Percentiles rank a stretch among this genome's conserved stretches.
These are phyloP conservation scores for Oreochromis mossambicus DNA, from an alignment of 2,797 vertebrate species.

Conservation along the genomic window DNA sequence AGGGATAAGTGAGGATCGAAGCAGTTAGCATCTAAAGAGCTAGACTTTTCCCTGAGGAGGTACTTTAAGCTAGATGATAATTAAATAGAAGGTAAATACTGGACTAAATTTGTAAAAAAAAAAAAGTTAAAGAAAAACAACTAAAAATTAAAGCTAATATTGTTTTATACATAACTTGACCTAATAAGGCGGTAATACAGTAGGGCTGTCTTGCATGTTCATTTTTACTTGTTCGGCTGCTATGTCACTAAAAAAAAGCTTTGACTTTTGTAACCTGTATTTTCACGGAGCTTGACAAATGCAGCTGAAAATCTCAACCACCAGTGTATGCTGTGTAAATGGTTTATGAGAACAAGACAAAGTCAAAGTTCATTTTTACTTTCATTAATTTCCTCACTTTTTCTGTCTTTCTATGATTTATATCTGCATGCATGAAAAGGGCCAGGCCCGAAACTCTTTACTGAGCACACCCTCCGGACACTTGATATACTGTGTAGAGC, in stretches of 20 bases:
- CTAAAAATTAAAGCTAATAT: background rate
- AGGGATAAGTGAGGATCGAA: background rate
- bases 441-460: conserved; percentile 13
- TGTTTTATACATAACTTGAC: background rate
- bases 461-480: conserved; percentile 26
- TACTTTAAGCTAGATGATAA: background rate
- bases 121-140: background rate
- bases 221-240: background rate
- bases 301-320: background rate
- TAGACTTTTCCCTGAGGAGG: background rate
- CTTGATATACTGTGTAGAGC: conserved; percentile 43
- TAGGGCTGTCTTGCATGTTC: background rate
- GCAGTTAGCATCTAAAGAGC: background rate
- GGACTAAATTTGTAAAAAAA: background rate
- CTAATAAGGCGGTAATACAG: background rate
- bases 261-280: background rate
- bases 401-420: conserved; percentile 39
- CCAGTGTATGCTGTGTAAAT: background rate
- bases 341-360: conserved; percentile 7
- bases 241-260: background rate
- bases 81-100: background rate
- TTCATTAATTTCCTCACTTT: conserved; percentile 48
- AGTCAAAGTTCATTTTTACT: conserved; percentile 48
- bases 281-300: conserved; percentile 3
- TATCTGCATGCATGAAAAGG: conserved; percentile 5